A percentile compares a stretch with the other conserved stretches of the same genome.
Conservation (phyloP, 2,113 vertebrate genomes). For the Cebidichthys violaceus region DNA sequence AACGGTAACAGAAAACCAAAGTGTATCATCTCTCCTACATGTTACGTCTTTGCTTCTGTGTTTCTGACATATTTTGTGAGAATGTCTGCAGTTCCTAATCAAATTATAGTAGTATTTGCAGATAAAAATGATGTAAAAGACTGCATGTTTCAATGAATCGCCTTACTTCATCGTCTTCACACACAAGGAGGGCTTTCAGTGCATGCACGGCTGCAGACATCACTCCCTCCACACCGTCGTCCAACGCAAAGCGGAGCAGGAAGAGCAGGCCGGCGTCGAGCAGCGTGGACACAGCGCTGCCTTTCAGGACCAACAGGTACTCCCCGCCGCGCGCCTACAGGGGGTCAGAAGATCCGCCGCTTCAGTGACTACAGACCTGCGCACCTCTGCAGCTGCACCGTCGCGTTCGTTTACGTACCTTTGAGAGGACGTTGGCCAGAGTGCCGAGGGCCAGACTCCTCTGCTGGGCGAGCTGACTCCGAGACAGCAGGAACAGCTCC, state of each 20-base stretch:
- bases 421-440: conserved; percentile 89
- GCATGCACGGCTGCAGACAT: conserved; percentile 88
- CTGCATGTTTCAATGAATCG: background rate
- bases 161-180: conserved; percentile 90
- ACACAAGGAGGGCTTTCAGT: conserved; percentile 89
- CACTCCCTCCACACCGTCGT: conserved; percentile 91
- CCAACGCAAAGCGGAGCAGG: conserved; percentile 93
- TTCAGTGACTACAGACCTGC: background rate
- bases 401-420: conserved; percentile 80
- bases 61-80: background rate
- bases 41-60: background rate
- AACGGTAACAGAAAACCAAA: background rate
- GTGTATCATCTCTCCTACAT: background rate
- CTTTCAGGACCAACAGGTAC: conserved; percentile 85
- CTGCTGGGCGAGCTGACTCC: conserved; percentile 94
- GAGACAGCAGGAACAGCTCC: conserved; percentile 95
- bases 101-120: background rate
- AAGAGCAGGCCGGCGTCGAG: conserved; percentile 97
- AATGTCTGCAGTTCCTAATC: background rate
- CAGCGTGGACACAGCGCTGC: conserved; percentile 86
- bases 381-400: background rate
- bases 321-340: conserved; percentile 88
- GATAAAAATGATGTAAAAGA: background rate
- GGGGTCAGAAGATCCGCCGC: background rate
- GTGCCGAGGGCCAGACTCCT: conserved; percentile 91